Conservation (phyloP, 2,888 invertebrate species). For the Strigamia crassipes region DNA sequence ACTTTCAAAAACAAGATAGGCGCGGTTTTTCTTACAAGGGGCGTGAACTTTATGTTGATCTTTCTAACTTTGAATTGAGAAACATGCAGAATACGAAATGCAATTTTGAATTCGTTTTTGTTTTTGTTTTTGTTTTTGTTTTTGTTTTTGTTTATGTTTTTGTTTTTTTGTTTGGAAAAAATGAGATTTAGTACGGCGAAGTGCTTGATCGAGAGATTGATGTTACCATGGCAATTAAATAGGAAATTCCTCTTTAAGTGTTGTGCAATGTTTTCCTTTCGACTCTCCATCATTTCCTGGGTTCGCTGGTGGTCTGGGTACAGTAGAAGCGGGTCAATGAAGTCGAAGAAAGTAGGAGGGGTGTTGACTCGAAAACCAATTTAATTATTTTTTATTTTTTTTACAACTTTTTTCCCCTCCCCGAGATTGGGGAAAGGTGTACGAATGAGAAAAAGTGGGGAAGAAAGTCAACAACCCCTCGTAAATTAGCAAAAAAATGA, state of each 20-base stretch:
- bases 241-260: slow-evolving; percentile 28
- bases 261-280: slow-evolving; percentile 20
- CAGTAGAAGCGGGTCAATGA: neutral
- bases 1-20: slow-evolving; percentile 5
- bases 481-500: neutral
- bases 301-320: slow-evolving; percentile 26
- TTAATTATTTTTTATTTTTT: neutral
- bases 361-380: neutral
- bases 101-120: neutral
- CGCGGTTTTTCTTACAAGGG: neutral
- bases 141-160: neutral
- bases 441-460: slow-evolving; percentile 10
- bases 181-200: neutral
- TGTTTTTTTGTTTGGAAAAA: neutral
- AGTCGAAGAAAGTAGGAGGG: slow-evolving; percentile 8
- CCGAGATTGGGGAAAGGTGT: neutral
- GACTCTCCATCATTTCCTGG: slow-evolving; percentile 7
- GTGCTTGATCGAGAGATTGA: neutral
- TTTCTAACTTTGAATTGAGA: neutral
- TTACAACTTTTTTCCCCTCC: neutral
- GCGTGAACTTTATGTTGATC: neutral
- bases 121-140: neutral
- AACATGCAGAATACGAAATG: neutral
- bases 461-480: slow-evolving; percentile 1
- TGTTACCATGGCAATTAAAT: slow-evolving; percentile 3